A percentile compares a stretch with the other conserved stretches of the same genome.
Conservation (phyloP, 1,140 invertebrate species). For the Drosophila quadrilineata region DNA sequence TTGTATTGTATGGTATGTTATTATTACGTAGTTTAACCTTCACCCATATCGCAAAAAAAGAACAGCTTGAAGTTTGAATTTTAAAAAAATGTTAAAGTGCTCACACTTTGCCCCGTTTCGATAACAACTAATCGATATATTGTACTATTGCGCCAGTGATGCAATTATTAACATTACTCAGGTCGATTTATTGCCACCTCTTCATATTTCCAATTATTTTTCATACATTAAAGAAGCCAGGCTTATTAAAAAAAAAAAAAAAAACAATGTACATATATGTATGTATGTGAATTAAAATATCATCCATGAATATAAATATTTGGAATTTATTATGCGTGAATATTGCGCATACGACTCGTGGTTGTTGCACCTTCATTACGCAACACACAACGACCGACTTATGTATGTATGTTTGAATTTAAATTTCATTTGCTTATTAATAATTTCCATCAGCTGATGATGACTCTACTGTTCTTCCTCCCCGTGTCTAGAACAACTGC, state of each 20-base stretch:
- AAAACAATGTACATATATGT: not conserved
- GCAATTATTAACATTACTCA: too few species aligned
- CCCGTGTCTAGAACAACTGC: slow-evolving; percentile 16
- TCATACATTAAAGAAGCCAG: too few species aligned
- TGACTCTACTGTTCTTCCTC: slow-evolving; percentile 2
- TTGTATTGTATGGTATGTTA: slow-evolving; percentile 56
- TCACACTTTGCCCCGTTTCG: too few species aligned
- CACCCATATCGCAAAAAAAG: slow-evolving; percentile 54
- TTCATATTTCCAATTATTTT: too few species aligned
- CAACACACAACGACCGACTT: slow-evolving; percentile 56
- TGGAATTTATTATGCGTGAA: not conserved
- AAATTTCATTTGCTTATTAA: slow-evolving; percentile 65
- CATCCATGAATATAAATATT: not conserved
- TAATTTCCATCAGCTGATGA: slow-evolving; percentile 54
- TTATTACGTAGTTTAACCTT: slow-evolving; percentile 70
- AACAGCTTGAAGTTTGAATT: slow-evolving; percentile 4
- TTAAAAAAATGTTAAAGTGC: too few species aligned
- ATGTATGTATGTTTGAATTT: slow-evolving; percentile 63
- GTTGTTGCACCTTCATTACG: slow-evolving; percentile 44
- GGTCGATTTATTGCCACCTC: too few species aligned
- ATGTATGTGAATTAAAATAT: not conserved
- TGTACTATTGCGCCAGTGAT: too few species aligned
- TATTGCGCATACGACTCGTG: slow-evolving; percentile 55
- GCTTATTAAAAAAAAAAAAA: too few species aligned
- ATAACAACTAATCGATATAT: too few species aligned